phyloP scores from a whole-genome alignment of 2,797 vertebrate species.

The Tenualosa ilisha region DNA sequence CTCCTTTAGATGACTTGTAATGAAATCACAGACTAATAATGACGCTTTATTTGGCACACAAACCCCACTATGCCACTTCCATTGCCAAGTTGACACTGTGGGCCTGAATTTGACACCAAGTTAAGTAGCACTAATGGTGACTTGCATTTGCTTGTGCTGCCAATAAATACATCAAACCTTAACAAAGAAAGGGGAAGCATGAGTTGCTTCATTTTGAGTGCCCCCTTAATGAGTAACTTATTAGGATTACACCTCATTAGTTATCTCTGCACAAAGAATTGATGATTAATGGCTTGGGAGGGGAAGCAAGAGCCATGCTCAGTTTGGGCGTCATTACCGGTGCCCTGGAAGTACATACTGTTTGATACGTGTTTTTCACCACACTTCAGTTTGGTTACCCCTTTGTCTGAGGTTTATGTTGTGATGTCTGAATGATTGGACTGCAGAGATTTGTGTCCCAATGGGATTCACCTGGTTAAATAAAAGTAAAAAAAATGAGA shows the following conservation, averaged over 20 bases:
- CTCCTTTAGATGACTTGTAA: no score
- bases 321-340: background rate
- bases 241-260: conserved; percentile 65
- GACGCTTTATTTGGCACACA: no score
- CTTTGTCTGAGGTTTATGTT: background rate
- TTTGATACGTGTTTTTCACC: background rate
- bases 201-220: conserved; percentile 21
- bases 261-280: conserved; percentile 55
- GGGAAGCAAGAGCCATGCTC: conserved; percentile 36
- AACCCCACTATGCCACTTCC: no score
- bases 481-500: no score
- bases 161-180: background rate
- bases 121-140: background rate
- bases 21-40: no score
- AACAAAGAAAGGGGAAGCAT: background rate
- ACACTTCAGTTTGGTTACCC: no score
- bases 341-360: background rate
- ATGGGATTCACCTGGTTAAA: no score
- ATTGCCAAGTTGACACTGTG: background rate
- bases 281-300: conserved; percentile 56
- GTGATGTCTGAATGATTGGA: background rate
- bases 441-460: background rate
- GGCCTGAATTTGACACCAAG: background rate
- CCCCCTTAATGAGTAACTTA: conserved; percentile 66
- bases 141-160: background rate